A percentile compares a stretch with the other conserved stretches of the same genome.
phyloP scores from a whole-genome alignment of 2,113 vertebrate genomes.

The Acanthisitta chloris region DNA sequence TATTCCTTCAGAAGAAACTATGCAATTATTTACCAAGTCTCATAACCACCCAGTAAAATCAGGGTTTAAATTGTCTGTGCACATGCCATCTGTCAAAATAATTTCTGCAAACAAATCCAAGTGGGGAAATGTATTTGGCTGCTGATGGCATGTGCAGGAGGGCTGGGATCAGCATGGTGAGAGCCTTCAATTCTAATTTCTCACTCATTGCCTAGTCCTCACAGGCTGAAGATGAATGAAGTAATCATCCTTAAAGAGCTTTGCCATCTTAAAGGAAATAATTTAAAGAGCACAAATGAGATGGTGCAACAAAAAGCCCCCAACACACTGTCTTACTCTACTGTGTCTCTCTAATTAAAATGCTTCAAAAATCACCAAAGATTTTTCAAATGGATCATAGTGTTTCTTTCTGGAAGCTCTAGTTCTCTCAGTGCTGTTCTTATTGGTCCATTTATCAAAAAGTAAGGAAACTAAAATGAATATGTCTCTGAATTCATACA shows the following conservation, averaged over 20 bases:
- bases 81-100: constrained; percentile 26
- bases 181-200: neutral
- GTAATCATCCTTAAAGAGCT: neutral
- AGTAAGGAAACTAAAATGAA: neutral
- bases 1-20: neutral
- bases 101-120: neutral
- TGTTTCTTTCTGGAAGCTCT: neutral
- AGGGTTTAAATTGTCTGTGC: neutral
- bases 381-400: neutral
- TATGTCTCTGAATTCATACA: neutral
- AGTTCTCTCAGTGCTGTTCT: neutral
- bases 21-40: constrained; percentile 11
- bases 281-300: neutral
- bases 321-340: neutral
- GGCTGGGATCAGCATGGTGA: neutral
- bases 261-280: neutral
- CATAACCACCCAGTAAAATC: neutral
- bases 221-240: constrained; percentile 12
- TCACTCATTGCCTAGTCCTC: neutral
- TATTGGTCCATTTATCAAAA: neutral
- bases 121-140: neutral
- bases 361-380: neutral
- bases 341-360: neutral
- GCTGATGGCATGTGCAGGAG: neutral
- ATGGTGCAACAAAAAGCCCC: too few species aligned